Base-by-base conservation (phyloP, 2,113 vertebrate genomes). In the Megaleporinus macrocephalus region DNA sequence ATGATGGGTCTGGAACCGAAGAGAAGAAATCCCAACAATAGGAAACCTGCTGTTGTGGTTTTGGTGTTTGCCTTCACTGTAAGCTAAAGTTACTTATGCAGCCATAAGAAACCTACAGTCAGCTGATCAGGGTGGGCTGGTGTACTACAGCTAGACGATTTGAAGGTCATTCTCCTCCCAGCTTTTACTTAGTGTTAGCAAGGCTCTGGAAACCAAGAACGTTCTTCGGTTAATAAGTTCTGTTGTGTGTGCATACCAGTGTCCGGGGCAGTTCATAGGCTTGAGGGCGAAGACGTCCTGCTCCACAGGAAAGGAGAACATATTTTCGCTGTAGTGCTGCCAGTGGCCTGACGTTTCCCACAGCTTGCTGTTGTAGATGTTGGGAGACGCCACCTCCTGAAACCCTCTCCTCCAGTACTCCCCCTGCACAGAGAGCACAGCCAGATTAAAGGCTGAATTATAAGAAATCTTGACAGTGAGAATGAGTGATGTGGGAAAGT, bases 211-310 rank as follows among this genome's bases (percentile, higher is more conserved):
- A 61, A 26, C 57, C 57, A 24, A n/a, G 22, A 22, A 20, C 55
- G 53, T 5, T 73, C 41, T 16, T 53, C 51, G 36, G 20, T 29
- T 78, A 13, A 30, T 57, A 7, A 14, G 30, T 12, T 9, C 22
- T 77, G 13, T 0, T 36, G 61, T 22, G 53, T 2, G 53, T 1
- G 51, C 90, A 89, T 91, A 99, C 98, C 98, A 99, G 86, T 99
- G 98, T 73, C 96, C 97, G 0, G 98, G 98, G 69, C 98, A 99
- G 89, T 99, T 99, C 97, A 98, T 99, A 0, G 98, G 97, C 83
- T 99, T 99, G 9, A 98, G 95, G 4, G 97, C 96, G 65, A 98
- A 98, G 1, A 93, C 87, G 59, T 98, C 98, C 77, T 96, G 96
- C 81, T 99, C 98, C 0, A 97, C 84, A 0, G 96, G 94, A 87